Base-by-base conservation (phyloP, 2,113 vertebrate genomes). In the Xenotilapia caudafasciata region DNA sequence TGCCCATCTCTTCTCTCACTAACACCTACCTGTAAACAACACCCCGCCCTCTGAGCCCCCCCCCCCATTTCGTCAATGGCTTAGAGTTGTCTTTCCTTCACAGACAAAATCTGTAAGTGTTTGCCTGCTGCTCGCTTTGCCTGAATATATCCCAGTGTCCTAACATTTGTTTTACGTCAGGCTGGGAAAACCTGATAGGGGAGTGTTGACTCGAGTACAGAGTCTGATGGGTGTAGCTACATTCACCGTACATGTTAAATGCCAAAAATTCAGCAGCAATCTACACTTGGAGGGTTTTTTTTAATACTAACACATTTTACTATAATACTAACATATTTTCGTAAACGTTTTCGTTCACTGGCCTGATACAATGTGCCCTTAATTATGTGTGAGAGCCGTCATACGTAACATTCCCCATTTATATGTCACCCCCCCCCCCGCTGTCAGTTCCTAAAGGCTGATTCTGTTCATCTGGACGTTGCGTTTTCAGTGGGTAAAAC, bases 241-340 rank as follows among this genome's bases (percentile, higher is more conserved):
- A 68, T 21, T 68, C 33, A 40, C 58, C 9, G 11, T 55, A 35
- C 31, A 35, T 0, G 35, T 68, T 21, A 21, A 40, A 40, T 7
- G n/a, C 7, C 35, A 68, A n/a, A 40, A 4, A 8, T 23, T 68
- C 4, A 40, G 33, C 35, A 1, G 19, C 35, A 21, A 40, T 11
- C 4, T 5, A 68, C 33, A 40, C 4, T 7, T 8, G 19, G n/a
- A 4, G 60, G 0, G 0, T 2, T 4, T 35, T 35, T 35, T 33
- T 9, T 33, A 26, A 21, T 54, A 21, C 10, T 1, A 54, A 54
- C n/a, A 54, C 6, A 38, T 38, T 38, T 38, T 38, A 38, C 35
- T 38, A 38, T 38, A 5, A 38, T 65, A 38, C 11, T 5, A 65
- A 65, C 60, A 65, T 35, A 51, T 53, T 53, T 53, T 53, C 49